Percentiles rank a stretch among this genome's conserved stretches.
These are phyloP conservation scores for Argopecten irradians DNA, from an alignment of 1,140 invertebrate genomes.

Conservation along the genomic window DNA sequence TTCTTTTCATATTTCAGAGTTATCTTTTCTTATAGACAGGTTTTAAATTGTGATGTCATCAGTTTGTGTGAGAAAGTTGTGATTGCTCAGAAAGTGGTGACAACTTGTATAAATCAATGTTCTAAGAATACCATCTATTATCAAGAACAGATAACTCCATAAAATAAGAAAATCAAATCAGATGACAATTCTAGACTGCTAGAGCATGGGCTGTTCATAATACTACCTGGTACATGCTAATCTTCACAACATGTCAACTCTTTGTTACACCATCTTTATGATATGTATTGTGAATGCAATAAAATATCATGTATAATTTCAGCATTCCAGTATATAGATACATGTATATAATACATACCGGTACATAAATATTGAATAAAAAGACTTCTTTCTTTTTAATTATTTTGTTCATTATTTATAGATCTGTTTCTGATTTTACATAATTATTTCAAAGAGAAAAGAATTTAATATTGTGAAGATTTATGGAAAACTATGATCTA, in stretches of 20 bases:
- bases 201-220: background rate
- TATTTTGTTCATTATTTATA: background rate
- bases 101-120: too few species aligned
- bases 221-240: background rate
- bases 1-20: too few species aligned
- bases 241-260: background rate
- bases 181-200: background rate
- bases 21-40: too few species aligned
- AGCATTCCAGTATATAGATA: background rate
- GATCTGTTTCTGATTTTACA: background rate
- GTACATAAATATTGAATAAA: background rate
- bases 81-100: too few species aligned
- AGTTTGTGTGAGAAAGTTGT: too few species aligned
- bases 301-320: background rate
- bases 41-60: too few species aligned
- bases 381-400: background rate
- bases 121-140: too few species aligned
- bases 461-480: slow-evolving; percentile 5
- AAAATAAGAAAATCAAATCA: too few species aligned
- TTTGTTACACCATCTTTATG: background rate
- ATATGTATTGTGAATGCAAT: background rate
- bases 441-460: background rate
- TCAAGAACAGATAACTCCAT: too few species aligned
- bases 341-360: background rate
- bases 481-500: background rate